Conservation (phyloP, 2,797 vertebrate genomes). For the Anguilla obscura region DNA sequence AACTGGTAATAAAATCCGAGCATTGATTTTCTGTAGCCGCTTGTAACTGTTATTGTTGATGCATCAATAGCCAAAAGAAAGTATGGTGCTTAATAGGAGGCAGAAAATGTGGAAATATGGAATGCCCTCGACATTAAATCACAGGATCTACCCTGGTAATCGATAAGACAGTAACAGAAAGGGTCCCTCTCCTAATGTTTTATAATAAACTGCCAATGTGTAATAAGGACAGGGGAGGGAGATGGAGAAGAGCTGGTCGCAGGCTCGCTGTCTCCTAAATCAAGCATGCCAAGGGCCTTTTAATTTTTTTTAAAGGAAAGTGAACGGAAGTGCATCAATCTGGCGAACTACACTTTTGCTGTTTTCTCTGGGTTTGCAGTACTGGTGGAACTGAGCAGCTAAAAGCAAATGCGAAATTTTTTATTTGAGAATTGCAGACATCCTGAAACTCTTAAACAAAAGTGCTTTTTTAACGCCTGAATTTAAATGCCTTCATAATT, state of each 20-base stretch:
- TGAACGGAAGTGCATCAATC: constrained; percentile 56
- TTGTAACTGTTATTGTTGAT: constrained; percentile 99
- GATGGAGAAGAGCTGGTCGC: constrained; percentile 57
- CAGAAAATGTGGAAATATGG: constrained; percentile 80
- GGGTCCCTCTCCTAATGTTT: constrained; percentile 85
- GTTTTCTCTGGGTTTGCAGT: neutral
- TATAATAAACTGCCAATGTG: constrained; percentile 84
- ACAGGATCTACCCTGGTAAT: constrained; percentile 82
- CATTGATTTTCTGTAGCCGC: constrained; percentile 99
- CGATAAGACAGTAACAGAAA: constrained; percentile 87
- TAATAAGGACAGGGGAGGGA: constrained; percentile 70
- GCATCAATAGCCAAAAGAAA: constrained; percentile 98
- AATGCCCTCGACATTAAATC: constrained; percentile 82
- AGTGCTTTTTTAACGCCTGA: neutral
- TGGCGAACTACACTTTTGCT: constrained; percentile 1
- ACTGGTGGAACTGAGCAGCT: neutral
- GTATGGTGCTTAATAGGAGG: constrained; percentile 89
- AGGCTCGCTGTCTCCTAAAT: constrained; percentile 63
- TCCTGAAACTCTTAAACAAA: neutral
- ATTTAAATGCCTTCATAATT: neutral
- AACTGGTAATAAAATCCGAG: constrained; percentile 88
- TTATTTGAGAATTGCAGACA: neutral
- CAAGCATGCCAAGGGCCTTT: constrained; percentile 52
- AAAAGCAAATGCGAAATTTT: neutral
- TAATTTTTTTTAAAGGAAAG: constrained; percentile 39